Base-by-base conservation (phyloP, 2,113 vertebrate genomes). In the Hymenochirus boettgeri region DNA sequence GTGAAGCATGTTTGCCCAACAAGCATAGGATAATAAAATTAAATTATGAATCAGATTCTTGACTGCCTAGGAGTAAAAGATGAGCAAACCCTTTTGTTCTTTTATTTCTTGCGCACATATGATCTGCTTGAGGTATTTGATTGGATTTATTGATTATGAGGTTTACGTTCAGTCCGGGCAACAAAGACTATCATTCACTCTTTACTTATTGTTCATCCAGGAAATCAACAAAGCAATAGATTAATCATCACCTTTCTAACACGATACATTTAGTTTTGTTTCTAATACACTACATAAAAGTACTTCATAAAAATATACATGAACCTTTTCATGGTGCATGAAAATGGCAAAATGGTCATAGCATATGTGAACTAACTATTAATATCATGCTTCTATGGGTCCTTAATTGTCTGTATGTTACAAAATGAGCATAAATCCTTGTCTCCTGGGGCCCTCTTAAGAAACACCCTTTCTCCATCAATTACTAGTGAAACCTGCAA, bases 81-180 rank as follows among this genome's bases (percentile, higher is more conserved):
- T 22, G 18, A 48, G 11, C 7, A 23, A 8, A 48, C 19, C n/a
- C 46, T 48, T 21, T 10, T 48, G 7, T 4, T 22, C 4, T 7
- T 53, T 15, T 18, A 3, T 3, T 17, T 9, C 13, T 26, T 26
- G 25, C 3, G 7, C 27, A 22, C 35, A 37, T 7, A 15, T 19
- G 3, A 48, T 57, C 54, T 50, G 59, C 26, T 22, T 61, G 45
- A 57, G 12, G 24, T 58, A 12, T 57, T 50, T 21, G 45, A 66
- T 64, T 64, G 45, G 25, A 56, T 56, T 46, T 64, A 64, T 47
- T 64, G 52, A 64, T 64, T 64, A 21, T 11, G 5, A 12, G 23
- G n/a, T 56, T 56, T 64, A 39, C 51, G 39, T 64, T 19, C 37
- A 23, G 25, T 31, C n/a, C 51, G 17, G 35, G 50, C 50, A 55